A percentile compares a stretch with the other conserved stretches of the same genome.
Evolutionary conservation across 2,113 vertebrate genomes (phyloP).

Genomic region (Dicrurus megarhynchus): DNA sequence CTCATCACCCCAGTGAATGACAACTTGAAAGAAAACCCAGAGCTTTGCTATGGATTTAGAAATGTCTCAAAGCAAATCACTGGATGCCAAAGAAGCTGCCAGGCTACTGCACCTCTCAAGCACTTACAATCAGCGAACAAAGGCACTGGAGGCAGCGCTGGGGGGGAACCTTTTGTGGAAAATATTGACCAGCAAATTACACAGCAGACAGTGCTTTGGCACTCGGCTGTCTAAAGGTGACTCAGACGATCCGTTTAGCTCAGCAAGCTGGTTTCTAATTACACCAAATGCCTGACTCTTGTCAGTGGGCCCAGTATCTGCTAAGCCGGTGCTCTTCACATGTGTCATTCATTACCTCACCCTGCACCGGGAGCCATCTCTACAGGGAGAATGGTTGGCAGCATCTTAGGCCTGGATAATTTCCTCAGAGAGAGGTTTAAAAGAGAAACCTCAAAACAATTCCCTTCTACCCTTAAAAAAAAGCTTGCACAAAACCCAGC

Average conservation of each 20-base stretch:
- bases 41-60: conserved; percentile 27
- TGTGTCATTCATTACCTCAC: conserved; percentile 39
- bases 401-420: neutral
- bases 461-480: neutral
- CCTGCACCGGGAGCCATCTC: neutral
- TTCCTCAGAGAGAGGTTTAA: neutral
- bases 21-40: conserved; percentile 28
- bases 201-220: conserved; percentile 28
- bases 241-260: conserved; percentile 11
- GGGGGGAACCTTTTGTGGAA: conserved; percentile 23
- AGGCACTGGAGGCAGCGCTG: neutral
- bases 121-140: neutral
- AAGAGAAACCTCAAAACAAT: neutral
- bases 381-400: conserved; percentile 1
- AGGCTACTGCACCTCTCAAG: neutral
- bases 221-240: conserved; percentile 27
- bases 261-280: conserved; percentile 58
- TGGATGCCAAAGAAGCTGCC: conserved; percentile 19
- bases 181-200: conserved; percentile 57
- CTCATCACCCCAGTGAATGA: conserved; percentile 4
- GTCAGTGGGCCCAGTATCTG: conserved; percentile 40
- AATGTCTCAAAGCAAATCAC: conserved; percentile 26
- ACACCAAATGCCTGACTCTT: conserved; percentile 42
- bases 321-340: conserved; percentile 8
- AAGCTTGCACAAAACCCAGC: neutral